Base-by-base conservation (phyloP, 1,140 invertebrate genomes). In the Ostrea denselamellosa region DNA sequence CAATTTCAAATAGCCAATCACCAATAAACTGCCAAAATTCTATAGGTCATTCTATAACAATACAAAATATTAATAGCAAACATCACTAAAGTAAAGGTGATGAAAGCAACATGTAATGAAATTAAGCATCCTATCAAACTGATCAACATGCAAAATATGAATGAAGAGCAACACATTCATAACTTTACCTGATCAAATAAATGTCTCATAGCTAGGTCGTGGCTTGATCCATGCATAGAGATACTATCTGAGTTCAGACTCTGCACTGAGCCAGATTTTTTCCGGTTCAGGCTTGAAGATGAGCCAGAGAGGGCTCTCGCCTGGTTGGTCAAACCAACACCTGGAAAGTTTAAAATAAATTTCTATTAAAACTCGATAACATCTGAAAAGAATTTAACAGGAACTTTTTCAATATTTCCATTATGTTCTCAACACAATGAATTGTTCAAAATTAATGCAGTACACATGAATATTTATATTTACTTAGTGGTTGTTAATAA, bases 151-250 rank as follows among this genome's bases (percentile, higher is more conserved):
- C 34, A 44, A 44, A 44, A 1, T 44, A 44, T 44, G 34, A 44
- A 44, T 44, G 56, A 19, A 58, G 56, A 8, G 12, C 4, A 58
- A 17, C 19, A 58, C 12, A 17, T 19, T 17, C 17, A 62, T 62
- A 7, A 14, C 9, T 28, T 83, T 90, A 95, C 95, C 77, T 96
- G 96, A 93, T 97, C 97, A 93, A 97, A 97, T 88, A 96, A 93
- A 87, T 95, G 94, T 84, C 96, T 94, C 88, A 96, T 96, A 58
- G 95, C 93, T 22, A 95, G 92, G 90, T 96, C 96, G 12, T 95
- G 93, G 83, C 95, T 96, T 34, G 95, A 95, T 10, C 95, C 95
- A 96, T 92, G 90, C n/a, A 87, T 85, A 28, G 88, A 91, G 8
- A 90, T 14, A 95, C 96, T 89, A 93, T 94, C 96, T 71, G 95